These are phyloP conservation scores for Delia radicum DNA, from an alignment of 1,140 invertebrate species.

Conservation along the genomic window DNA sequence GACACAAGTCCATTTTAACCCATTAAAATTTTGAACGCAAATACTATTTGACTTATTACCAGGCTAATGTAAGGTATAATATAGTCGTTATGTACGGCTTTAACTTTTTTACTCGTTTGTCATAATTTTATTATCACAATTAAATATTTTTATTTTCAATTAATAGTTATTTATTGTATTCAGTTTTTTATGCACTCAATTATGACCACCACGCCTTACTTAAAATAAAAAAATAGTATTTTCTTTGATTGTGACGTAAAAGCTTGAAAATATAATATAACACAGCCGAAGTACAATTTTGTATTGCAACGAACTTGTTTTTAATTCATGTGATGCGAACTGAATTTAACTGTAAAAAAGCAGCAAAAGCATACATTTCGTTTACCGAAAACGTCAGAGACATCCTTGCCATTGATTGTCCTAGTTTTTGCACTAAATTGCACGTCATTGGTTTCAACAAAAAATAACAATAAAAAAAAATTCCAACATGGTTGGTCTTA, in stretches of 20 bases:
- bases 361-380: neutral
- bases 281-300: neutral
- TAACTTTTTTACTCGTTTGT: too few species aligned
- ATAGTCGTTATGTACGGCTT: too few species aligned
- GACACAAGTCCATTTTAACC: too few species aligned
- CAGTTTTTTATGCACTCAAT: neutral
- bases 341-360: neutral
- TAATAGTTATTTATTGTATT: neutral
- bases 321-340: neutral
- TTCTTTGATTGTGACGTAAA: neutral
- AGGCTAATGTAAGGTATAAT: too few species aligned
- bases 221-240: too few species aligned
- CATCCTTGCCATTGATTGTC: slow-evolving; percentile 31
- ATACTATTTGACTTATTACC: too few species aligned
- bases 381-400: slow-evolving; percentile 26
- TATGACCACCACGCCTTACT: neutral
- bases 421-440: slow-evolving; percentile 26
- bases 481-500: neutral
- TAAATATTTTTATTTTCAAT: too few species aligned
- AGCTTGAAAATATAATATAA: neutral
- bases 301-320: neutral
- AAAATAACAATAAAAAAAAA: neutral
- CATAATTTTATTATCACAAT: too few species aligned
- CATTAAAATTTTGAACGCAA: too few species aligned
- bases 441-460: slow-evolving; percentile 23